A percentile compares a stretch with the other conserved stretches of the same genome.
phyloP scores from a whole-genome alignment of 2,113 vertebrate genomes.

The Perognathus longimembris region DNA sequence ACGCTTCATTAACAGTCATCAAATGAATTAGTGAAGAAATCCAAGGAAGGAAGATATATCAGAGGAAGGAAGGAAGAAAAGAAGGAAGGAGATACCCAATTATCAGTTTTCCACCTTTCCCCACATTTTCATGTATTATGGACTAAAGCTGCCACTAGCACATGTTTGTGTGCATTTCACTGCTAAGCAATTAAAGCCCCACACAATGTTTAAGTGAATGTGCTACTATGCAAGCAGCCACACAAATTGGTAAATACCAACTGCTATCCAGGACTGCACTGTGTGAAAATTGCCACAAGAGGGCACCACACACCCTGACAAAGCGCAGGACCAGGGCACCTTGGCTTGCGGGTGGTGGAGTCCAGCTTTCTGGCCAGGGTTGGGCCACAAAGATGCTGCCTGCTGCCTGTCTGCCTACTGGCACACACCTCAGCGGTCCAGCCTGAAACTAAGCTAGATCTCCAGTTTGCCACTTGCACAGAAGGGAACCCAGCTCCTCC shows the following conservation, averaged over 20 bases:
- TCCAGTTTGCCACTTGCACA: neutral
- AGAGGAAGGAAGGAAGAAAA: neutral
- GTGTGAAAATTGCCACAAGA: conserved; percentile 73
- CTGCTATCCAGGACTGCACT: conserved; percentile 48
- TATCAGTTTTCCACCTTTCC: neutral
- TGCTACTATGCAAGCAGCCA: neutral
- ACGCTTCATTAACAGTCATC: neutral
- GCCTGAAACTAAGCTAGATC: neutral
- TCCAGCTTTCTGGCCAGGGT: no score
- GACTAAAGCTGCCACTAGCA: neutral
- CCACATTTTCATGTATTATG: neutral
- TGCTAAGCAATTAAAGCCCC: neutral
- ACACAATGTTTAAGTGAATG: neutral
- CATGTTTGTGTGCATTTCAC: neutral
- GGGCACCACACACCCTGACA: conserved; percentile 76
- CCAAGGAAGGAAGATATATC: neutral
- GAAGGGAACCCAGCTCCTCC: neutral
- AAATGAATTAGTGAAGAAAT: neutral
- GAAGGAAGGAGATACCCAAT: neutral
- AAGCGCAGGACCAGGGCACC: neutral
- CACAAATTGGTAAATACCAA: neutral
- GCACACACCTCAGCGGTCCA: neutral
- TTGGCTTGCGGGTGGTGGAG: no score
- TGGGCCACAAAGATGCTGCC: no score
- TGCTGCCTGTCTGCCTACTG: no score